Base-by-base conservation (phyloP, 2,888 invertebrate genomes). In the Paralinhomoeus sp. region DNA sequence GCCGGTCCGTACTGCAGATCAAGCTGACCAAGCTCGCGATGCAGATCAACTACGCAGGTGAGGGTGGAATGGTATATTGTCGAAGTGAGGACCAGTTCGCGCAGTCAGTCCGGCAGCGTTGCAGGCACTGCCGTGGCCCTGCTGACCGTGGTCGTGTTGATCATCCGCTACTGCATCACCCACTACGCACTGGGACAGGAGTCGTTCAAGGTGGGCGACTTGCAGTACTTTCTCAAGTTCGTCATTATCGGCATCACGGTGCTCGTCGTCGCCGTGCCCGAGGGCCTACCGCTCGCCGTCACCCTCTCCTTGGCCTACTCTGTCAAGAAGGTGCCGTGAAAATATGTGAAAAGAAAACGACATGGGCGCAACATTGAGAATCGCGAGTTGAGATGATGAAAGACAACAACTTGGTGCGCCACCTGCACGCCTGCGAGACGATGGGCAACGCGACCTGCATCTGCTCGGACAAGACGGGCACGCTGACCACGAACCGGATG, bases 381-480 rank as follows among this genome's bases (percentile, higher is more conserved):
- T n/a, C n/a, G n/a, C n/a, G n/a, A 12, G 37, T 54, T 31, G 89
- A 93, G 89, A 97, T 97, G 93, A 97, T 97, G 93, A 81, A 84
- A 71, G 93, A 97, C 71, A 97, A 97, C 75, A 97, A 97, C 68
- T 71, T 99, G 65, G 97, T 97, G 44, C 76, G 97, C 44, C 97
- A 99, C 70, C 73, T 97, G 69, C 97, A 99, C 70, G 97, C 97
- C 18, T 99, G 97, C 68, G 97, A 97, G 70, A 99, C 97, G 0
- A 99, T 97, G 97, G 97, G 97, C 58, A 99, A 99, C 70, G 97
- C 97, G 43, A 99, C 97, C 51, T 83, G 91, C 56, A 99, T 97
- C 69, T 99, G 97, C 67, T 97, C n/a, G n/a, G n/a, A n/a, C n/a
- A n/a, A 99, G 71, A 99, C 97, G 38, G 97, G 97, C 53, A 97